Conservation (phyloP, 64 coral and sea anemone genomes). For the Actinia tenebrosa region DNA sequence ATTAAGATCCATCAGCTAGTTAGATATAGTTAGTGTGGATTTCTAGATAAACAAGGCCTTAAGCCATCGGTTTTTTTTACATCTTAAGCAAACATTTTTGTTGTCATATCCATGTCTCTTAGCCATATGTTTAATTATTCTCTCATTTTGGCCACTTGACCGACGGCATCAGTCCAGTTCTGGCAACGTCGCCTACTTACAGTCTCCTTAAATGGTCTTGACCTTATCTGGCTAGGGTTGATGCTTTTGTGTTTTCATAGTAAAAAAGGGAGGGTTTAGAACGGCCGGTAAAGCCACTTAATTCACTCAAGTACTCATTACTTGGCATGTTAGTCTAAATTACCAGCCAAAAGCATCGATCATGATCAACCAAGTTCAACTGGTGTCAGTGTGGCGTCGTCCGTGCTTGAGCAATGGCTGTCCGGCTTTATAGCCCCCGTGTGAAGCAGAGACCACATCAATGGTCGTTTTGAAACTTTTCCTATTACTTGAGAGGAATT, state of each 20-base stretch:
- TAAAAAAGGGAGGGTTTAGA: not conserved
- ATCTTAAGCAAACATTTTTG: not conserved
- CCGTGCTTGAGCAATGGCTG: not conserved
- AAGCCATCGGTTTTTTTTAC: not conserved
- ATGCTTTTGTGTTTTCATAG: not conserved
- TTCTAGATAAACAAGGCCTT: not conserved
- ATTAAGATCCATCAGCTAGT: too few relatives aligned
- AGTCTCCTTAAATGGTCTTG: not conserved
- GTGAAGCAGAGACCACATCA: too few relatives aligned
- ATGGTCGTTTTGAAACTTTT: too few relatives aligned
- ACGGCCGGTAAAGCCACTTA: not conserved
- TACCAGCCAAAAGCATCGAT: not conserved
- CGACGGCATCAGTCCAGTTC: not conserved
- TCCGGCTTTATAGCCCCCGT: too few relatives aligned
- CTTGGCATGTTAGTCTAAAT: not conserved
- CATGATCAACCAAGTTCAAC: too few relatives aligned
- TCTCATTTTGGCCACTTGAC: not conserved
- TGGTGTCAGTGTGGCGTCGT: not conserved
- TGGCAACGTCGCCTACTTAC: not conserved
- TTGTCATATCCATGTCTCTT: not conserved
- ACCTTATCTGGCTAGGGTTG: not conserved
- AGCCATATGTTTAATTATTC: not conserved
- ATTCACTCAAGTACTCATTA: not conserved
- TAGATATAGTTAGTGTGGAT: not conserved
- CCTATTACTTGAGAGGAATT: too few relatives aligned